Evolutionary conservation across 2,797 vertebrate genomes (phyloP).

Genomic region (Brachyalestes nurse): DNA sequence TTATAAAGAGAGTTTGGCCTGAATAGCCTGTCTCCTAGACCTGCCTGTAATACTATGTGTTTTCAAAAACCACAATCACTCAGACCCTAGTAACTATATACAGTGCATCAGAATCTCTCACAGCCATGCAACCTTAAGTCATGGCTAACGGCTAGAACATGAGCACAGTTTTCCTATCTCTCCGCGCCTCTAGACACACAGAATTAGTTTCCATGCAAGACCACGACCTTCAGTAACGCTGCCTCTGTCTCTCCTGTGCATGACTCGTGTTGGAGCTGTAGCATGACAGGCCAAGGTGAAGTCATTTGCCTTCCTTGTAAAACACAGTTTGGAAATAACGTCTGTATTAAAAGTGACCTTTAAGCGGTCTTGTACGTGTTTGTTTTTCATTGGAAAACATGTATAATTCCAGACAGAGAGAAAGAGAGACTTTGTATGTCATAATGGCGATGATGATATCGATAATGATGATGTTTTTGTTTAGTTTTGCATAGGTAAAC

Average conservation of each 20-base stretch:
- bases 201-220: conserved; percentile 6
- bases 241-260: neutral
- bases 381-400: neutral
- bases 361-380: neutral
- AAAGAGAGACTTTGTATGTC: neutral
- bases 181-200: neutral
- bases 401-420: neutral
- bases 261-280: conserved; percentile 18
- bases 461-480: neutral
- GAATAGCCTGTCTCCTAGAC: too few relatives aligned
- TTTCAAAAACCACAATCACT: neutral
- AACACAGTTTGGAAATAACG: neutral
- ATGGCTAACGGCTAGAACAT: conserved; percentile 41
- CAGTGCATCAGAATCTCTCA: conserved; percentile 58
- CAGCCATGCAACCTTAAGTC: conserved; percentile 43
- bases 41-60: neutral
- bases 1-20: too few relatives aligned
- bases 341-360: neutral
- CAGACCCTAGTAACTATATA: conserved; percentile 58
- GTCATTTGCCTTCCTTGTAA: neutral
- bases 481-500: neutral
- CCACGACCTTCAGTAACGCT: neutral
- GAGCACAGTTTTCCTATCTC: conserved; percentile 51
- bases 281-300: conserved; percentile 17
- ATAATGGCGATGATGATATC: neutral